Evolutionary conservation across 30 jellyfish, hydroid and myxozoan species (phyloP).

Genomic region (Mastigias papua): DNA sequence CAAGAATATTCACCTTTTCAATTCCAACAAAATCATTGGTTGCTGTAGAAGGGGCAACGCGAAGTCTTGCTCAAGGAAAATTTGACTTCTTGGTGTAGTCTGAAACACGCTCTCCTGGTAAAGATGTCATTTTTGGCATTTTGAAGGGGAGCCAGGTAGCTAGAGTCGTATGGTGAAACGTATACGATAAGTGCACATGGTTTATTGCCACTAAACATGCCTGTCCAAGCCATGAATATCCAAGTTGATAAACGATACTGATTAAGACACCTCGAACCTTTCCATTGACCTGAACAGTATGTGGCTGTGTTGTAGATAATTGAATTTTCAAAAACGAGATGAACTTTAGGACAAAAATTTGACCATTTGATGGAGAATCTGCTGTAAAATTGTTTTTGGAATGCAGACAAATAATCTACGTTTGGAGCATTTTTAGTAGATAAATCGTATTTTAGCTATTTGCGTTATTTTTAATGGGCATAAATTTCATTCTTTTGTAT

Average conservation of each 20-base stretch:
- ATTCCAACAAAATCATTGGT: neutral
- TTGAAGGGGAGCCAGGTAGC: neutral
- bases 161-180: neutral
- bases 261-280: neutral
- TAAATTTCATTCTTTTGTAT: neutral
- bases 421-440: conserved; percentile 4
- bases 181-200: neutral
- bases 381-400: conserved; percentile 24
- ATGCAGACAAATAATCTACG: neutral
- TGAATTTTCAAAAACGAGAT: conserved; percentile 5
- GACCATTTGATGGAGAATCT: conserved; percentile 59
- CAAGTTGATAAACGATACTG: neutral
- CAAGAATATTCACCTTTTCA: neutral
- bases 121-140: neutral
- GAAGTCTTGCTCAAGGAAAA: neutral
- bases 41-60: neutral
- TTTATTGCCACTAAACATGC: neutral
- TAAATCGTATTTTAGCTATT: conserved; percentile 9
- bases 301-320: conserved; percentile 22
- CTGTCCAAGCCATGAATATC: neutral
- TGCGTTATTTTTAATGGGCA: conserved; percentile 1
- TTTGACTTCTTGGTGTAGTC: no score
- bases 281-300: neutral
- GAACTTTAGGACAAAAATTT: conserved; percentile 5
- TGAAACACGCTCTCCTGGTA: no score